phyloP scores from a whole-genome alignment of 2,888 invertebrate genomes.

The Macrophya alboannulata region DNA sequence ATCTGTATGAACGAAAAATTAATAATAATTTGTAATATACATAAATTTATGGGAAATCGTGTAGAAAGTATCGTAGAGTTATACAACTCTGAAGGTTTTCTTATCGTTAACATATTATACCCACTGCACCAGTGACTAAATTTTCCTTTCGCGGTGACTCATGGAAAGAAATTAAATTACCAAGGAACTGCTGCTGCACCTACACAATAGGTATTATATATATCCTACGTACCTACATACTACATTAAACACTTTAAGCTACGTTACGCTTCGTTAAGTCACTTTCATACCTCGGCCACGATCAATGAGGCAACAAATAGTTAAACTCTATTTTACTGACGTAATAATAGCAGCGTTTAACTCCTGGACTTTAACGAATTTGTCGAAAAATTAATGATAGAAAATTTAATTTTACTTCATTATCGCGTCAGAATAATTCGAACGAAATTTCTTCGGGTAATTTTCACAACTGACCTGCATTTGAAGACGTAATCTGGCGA shows the following conservation, averaged over 20 bases:
- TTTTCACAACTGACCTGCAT: not conserved
- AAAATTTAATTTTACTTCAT: not conserved
- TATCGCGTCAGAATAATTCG: not conserved
- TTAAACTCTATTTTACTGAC: conserved; percentile 6
- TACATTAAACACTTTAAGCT: conserved; percentile 31
- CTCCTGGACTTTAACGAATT: not conserved
- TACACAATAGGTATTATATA: not conserved
- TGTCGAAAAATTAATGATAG: not conserved
- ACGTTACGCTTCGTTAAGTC: conserved; percentile 36
- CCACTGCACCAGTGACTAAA: not conserved
- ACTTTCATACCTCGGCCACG: conserved; percentile 21
- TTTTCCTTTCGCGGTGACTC: conserved; percentile 21
- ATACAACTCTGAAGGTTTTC: conserved; percentile 11
- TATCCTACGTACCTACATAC: not conserved
- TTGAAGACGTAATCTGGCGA: not conserved
- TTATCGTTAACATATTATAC: not conserved
- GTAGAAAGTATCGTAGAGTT: conserved; percentile 19
- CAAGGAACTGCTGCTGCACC: not conserved
- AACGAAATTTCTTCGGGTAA: not conserved
- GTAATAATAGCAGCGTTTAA: conserved; percentile 25
- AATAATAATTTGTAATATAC: conserved; percentile 23
- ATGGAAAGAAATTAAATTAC: not conserved
- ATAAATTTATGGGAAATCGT: not conserved
- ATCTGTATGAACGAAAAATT: not conserved
- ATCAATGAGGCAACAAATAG: conserved; percentile 47